Percentiles rank a stretch among this genome's conserved stretches.
Evolutionary conservation across 2,113 vertebrate species (phyloP).

Genomic region (Elachura formosa): DNA sequence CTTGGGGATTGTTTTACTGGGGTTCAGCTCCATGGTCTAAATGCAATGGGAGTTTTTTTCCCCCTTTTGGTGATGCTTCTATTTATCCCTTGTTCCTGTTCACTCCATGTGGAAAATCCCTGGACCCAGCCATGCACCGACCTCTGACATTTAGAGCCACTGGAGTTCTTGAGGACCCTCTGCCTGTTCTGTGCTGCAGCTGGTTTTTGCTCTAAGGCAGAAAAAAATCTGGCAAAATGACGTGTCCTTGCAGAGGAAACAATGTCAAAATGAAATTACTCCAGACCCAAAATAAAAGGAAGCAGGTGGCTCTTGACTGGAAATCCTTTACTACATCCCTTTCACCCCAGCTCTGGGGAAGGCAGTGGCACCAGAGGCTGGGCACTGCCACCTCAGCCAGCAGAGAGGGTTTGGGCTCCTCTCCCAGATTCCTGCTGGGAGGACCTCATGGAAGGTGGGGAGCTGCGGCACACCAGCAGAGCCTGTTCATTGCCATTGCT

Average conservation of each 20-base stretch:
- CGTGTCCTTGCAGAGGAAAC: neutral
- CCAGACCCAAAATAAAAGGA: neutral
- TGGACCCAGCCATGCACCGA: rapidly evolving
- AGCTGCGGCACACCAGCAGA: neutral
- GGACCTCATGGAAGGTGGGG: rapidly evolving
- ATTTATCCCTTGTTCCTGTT: neutral
- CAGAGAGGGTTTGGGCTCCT: neutral
- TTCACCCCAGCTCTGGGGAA: neutral
- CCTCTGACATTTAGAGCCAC: neutral
- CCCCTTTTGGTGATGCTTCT: neutral
- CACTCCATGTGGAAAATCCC: neutral
- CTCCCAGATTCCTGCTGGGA: neutral
- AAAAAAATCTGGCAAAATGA: neutral
- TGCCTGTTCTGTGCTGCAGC: neutral
- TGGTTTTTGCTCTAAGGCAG: neutral
- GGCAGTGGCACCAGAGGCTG: neutral
- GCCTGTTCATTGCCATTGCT: rapidly evolving
- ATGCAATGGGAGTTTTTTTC: neutral
- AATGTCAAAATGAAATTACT: neutral
- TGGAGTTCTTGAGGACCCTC: neutral
- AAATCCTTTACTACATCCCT: too few relatives aligned
- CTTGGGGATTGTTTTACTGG: neutral
- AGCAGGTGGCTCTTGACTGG: neutral
- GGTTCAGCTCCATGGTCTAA: neutral
- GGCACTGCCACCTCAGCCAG: neutral